A percentile compares a stretch with the other conserved stretches of the same genome.
phyloP scores from a whole-genome alignment of 2,797 vertebrate genomes.

The Amniataba percoides region DNA sequence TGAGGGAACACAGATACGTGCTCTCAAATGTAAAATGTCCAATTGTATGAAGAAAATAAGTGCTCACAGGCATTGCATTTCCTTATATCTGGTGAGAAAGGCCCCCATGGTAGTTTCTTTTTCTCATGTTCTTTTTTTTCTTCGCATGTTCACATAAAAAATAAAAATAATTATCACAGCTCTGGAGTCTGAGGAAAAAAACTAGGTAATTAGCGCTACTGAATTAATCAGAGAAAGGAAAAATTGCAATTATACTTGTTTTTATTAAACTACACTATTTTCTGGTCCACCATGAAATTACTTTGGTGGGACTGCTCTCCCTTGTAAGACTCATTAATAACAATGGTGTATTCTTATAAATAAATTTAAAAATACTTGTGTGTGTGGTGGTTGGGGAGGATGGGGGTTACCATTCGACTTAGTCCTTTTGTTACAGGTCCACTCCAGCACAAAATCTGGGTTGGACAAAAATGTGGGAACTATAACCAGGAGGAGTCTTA shows the following conservation, averaged over 20 bases:
- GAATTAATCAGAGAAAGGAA: slow-evolving; percentile 82
- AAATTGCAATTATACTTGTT: slow-evolving; percentile 79
- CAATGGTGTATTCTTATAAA: slow-evolving; percentile 41
- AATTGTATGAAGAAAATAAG: slow-evolving; percentile 38
- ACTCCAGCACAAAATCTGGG: neutral
- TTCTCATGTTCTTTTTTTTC: slow-evolving; percentile 38
- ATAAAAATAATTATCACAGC: slow-evolving; percentile 75
- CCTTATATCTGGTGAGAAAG: slow-evolving; percentile 13
- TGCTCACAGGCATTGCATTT: slow-evolving; percentile 38
- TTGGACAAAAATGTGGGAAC: neutral
- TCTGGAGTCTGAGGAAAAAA: slow-evolving; percentile 54
- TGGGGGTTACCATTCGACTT: slow-evolving; percentile 28
- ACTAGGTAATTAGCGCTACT: slow-evolving; percentile 76
- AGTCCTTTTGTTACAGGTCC: slow-evolving; percentile 26
- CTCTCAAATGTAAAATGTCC: slow-evolving; percentile 35
- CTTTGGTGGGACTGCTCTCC: slow-evolving; percentile 57
- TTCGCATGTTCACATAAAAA: slow-evolving; percentile 40
- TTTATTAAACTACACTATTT: slow-evolving; percentile 81
- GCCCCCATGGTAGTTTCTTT: slow-evolving; percentile 22
- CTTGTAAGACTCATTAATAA: slow-evolving; percentile 60
- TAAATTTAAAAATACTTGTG: slow-evolving; percentile 19
- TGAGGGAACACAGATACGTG: slow-evolving; percentile 14
- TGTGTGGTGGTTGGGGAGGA: too few species aligned
- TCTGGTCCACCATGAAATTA: slow-evolving; percentile 75
- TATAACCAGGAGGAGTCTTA: slow-evolving; percentile 22